Base-by-base conservation (phyloP, 1,140 invertebrate genomes). In the Aphidius gifuensis region DNA sequence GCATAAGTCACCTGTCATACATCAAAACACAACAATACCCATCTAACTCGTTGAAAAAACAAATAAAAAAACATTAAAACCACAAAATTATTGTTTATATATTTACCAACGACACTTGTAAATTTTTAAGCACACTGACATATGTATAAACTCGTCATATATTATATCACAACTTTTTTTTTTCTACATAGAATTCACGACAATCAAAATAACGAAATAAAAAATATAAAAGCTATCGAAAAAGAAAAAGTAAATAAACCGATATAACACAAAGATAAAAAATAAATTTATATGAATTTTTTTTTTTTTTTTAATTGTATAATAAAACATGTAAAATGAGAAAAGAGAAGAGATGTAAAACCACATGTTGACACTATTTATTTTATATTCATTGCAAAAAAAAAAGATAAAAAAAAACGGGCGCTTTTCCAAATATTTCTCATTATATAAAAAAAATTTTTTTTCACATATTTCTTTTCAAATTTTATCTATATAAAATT, bases 61-160 rank as follows among this genome's bases (percentile, higher is more conserved):
- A 32, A 2, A 32, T 32, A 32, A 32, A 32, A 32, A 32, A 3
- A 32, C 1, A 32, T 32, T 32, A 3, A 3, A 32, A 32, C 4
- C 2, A 32, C 23, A 32, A 32, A 32, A 32, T 32, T 32, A 32
- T 32, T 32, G 23, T 32, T 32, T 56, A 39, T 47, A 23, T 48
- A 46, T 55, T 42, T 61, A 48, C 56, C 39, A 45, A 42, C 16
- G 32, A 42, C 47, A 61, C 60, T 61, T 61, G 60, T 54, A 61
- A 61, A 61, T 61, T 61, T 42, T 54, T 42, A 32, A 44, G 50
- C 50, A 54, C 50, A 46, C 53, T 32, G 2, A 32, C 23, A 32
- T 0, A 16, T 16, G 16, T 16, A 16, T 16, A 16, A 16, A 16
- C 16, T 16, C 16, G 16, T 16, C 16, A 16, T 16, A 16, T 16